Base-by-base conservation (phyloP, 2,797 vertebrate genomes). In the Staurois parvus region DNA sequence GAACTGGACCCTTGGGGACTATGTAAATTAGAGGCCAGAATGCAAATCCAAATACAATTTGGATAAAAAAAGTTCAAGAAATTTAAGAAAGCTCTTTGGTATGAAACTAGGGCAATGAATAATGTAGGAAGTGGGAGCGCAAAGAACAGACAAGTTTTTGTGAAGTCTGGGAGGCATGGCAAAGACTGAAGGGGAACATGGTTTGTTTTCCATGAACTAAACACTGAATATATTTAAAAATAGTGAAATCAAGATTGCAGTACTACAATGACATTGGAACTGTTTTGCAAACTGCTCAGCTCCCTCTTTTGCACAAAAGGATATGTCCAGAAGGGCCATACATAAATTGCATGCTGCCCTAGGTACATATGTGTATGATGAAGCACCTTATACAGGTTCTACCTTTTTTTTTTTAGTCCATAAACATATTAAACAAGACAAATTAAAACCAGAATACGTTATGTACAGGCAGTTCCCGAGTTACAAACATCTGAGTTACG, bases 71-170 rank as follows among this genome's bases (percentile, higher is more conserved):
- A 24, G 2, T 79, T 81, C 26, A 88, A 72, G 90, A 89, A 70
- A 86, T 86, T 81, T 72, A 87, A 88, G 28, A 10, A 42, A 91
- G 85, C 69, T 87, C 48, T 70, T 81, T 74, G 32, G 72, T 62
- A 56, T 88, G 85, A 90, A 86, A 85, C 72, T 28, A 90, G 72
- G 84, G 77, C 45, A 87, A 87, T 78, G 88, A 89, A 88, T 89
- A 69, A 88, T 17, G 8, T 0, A 88, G 48, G 30, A 80, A 84
- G 83, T 81, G 86, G 0, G 1, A 88, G 68, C 81, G 70, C 72
- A 81, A 80, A 29, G 72, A 74, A 52, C 70, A 73, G 70, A 73
- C 52, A 67, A 26, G 76, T 79, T 85, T 72, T 67, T 85, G 56
- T 68, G 59, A 81, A 76, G 66, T 85, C 84, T 76, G 26, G 84